Conservation (phyloP, 2,888 invertebrate genomes). For the Drosophila niveifrons region DNA sequence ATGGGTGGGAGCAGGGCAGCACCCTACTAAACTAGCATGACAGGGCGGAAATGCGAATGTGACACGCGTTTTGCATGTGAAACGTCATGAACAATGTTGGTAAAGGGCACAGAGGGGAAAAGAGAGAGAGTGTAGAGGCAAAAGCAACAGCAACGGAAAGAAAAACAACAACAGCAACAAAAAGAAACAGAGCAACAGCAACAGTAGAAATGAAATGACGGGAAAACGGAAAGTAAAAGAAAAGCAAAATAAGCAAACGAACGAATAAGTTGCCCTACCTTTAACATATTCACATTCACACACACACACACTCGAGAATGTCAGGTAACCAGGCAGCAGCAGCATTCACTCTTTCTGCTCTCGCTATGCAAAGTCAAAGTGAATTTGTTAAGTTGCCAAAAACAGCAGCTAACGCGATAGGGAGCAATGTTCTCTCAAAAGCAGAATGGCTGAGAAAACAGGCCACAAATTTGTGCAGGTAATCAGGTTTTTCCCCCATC, state of each 20-base stretch:
- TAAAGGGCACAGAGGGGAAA: conserved; percentile 10
- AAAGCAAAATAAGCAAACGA: conserved; percentile 18
- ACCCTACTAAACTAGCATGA: conserved; percentile 76
- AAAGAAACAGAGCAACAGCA: conserved; percentile 6
- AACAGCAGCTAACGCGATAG: conserved; percentile 41
- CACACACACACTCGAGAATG: neutral
- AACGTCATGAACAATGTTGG: conserved; percentile 76
- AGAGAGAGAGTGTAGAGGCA: neutral
- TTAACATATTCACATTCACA: conserved; percentile 4
- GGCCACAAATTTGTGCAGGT: conserved; percentile 41
- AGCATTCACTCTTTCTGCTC: conserved; percentile 19
- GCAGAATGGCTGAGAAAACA: conserved; percentile 9
- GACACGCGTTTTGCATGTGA: conserved; percentile 83
- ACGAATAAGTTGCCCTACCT: conserved; percentile 30
- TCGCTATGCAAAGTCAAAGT: conserved; percentile 56
- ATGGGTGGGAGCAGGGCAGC: conserved; percentile 15
- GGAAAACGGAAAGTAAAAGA: conserved; percentile 17
- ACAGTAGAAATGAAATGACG: conserved; percentile 4
- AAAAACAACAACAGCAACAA: too few relatives aligned
- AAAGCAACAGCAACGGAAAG: neutral
- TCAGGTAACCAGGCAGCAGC: conserved; percentile 13
- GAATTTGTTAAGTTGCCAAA: conserved; percentile 65
- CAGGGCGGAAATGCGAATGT: conserved; percentile 80
- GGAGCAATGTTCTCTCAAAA: neutral
- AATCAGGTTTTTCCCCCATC: conserved; percentile 34